These are phyloP conservation scores for Pseudoips prasinana DNA, from an alignment of 2,888 invertebrate species.

Conservation along the genomic window DNA sequence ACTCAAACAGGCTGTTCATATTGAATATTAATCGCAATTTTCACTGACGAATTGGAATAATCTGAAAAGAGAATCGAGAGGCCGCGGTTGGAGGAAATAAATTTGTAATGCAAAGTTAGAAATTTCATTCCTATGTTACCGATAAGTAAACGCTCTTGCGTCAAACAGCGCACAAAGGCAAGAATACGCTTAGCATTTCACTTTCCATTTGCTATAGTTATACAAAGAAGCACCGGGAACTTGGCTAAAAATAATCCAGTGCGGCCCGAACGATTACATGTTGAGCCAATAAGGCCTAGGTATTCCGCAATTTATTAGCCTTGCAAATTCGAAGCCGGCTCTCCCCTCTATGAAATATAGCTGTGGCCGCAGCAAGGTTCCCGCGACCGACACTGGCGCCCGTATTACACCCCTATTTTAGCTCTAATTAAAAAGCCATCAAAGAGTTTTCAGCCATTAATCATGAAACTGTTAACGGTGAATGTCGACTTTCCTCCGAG, in stretches of 20 bases:
- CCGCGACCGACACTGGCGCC: slow-evolving; percentile 40
- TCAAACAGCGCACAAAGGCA: slow-evolving; percentile 57
- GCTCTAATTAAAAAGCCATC: slow-evolving; percentile 83
- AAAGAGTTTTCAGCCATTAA: slow-evolving; percentile 82
- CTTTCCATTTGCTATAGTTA: slow-evolving; percentile 51
- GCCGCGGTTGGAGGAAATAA: slow-evolving; percentile 68
- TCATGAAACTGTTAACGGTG: slow-evolving; percentile 81
- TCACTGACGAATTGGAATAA: slow-evolving; percentile 75
- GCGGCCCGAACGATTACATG: slow-evolving; percentile 61
- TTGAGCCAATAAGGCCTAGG: slow-evolving; percentile 79
- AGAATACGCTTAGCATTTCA: slow-evolving; percentile 68
- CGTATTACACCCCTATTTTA: slow-evolving; percentile 79
- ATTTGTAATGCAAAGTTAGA: slow-evolving; percentile 81
- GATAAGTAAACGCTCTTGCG: slow-evolving; percentile 73
- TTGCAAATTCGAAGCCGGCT: slow-evolving; percentile 73
- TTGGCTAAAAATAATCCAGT: slow-evolving; percentile 69
- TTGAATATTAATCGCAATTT: slow-evolving; percentile 80
- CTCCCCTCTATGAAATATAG: slow-evolving; percentile 76
- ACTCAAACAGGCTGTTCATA: slow-evolving; percentile 78
- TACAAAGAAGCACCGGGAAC: slow-evolving; percentile 52
- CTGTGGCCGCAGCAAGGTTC: slow-evolving; percentile 68
- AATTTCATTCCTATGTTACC: slow-evolving; percentile 76
- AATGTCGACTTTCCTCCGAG: slow-evolving; percentile 72
- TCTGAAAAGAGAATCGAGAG: slow-evolving; percentile 63
- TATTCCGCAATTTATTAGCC: slow-evolving; percentile 80